Conservation (phyloP, 2,797 vertebrate genomes). For the Cirrhinus molitorella region DNA sequence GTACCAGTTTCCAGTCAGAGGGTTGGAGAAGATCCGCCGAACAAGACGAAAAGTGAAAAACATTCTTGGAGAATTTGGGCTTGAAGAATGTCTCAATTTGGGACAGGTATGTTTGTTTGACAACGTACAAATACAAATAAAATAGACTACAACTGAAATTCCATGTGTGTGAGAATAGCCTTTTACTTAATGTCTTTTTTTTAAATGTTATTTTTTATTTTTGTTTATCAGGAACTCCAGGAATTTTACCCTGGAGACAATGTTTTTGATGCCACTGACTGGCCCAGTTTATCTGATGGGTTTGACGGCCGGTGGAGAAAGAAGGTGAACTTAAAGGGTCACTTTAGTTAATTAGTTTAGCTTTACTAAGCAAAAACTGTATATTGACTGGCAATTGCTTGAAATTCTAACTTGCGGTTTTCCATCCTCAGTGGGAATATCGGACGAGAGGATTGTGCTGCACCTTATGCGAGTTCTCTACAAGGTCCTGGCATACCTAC, state of each 20-base stretch:
- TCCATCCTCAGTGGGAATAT: constrained; percentile 85
- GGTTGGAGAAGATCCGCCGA: constrained; percentile 93
- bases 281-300: constrained; percentile 90
- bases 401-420: constrained; percentile 15
- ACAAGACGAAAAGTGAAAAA: constrained; percentile 92
- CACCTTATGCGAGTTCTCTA: constrained; percentile 91
- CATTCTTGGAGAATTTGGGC: constrained; percentile 92
- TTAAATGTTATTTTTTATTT: neutral
- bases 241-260: constrained; percentile 85
- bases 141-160: neutral
- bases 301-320: constrained; percentile 79
- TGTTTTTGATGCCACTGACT: constrained; percentile 88
- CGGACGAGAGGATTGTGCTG: constrained; percentile 92
- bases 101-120: constrained; percentile 70
- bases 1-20: constrained; percentile 96
- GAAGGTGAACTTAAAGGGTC: constrained; percentile 70
- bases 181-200: neutral
- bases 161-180: neutral
- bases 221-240: constrained; percentile 82
- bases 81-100: constrained; percentile 86
- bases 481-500: constrained; percentile 88
- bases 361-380: neutral
- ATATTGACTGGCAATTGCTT: neutral
- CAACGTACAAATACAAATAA: neutral
- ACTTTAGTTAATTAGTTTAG: neutral